Evolutionary conservation across 2,888 invertebrate genomes (phyloP), one percentile per base, ranked within the genome.

Genomic region (Xylota segnis): DNA sequence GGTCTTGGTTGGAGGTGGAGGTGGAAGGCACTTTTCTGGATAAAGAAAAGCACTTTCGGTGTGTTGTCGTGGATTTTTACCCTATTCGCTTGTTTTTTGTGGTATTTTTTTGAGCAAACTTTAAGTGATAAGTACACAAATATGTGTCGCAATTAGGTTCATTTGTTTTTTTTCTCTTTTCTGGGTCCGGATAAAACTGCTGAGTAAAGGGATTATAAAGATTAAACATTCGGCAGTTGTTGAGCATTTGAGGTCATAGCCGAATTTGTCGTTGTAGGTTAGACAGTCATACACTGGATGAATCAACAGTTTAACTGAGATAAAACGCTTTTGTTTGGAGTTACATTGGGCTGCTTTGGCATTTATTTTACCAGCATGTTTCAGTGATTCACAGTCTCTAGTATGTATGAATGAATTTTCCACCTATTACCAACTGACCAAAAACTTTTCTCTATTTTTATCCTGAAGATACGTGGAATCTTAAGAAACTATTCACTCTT

Each of bases 121-220:
- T 10, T 16, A 58, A 47, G 37, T 71, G 78, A 83, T 79, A 78
- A 83, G 72, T 79, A 56, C 47, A 72, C 37, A 29, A 63, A 50
- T 71, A 75, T 70, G 65, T 81, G 70, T 75, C 68, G 72, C 77
- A 86, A 82, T 86, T 77, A 72, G 61, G 50, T 76, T 56, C 32
- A 16, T 56, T 12, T 61, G 63, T 47, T 68, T 68, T 63, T 54
- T 63, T 68, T n/a, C n/a, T n/a, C n/a, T n/a, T n/a, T n/a, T n/a
- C n/a, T n/a, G n/a, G n/a, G n/a, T n/a, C n/a, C 56, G 86, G 86
- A 86, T 86, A 86, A 86, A 77, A 86, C 82, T 63, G 66, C 18
- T 37, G 79, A 66, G 79, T 59, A 23, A 54, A 66, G 61, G 86
- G 82, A 86, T 86, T 86, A 86, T 86, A 86, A 86, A 86, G 86